Base-by-base conservation (phyloP, 2,888 invertebrate species). In the Mechanitis mazaeus region DNA sequence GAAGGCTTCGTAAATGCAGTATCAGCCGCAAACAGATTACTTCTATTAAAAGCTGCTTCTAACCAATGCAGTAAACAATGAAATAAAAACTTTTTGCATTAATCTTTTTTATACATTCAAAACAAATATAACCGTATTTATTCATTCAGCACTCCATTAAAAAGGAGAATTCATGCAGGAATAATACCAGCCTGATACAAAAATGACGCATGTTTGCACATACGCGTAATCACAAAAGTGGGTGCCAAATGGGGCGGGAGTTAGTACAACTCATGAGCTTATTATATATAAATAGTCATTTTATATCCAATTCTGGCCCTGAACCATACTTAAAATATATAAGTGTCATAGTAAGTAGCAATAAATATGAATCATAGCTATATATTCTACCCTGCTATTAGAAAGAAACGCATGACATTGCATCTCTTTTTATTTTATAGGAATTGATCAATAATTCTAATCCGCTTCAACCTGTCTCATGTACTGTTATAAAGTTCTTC, bases 1-100 rank as follows among this genome's bases (percentile, higher is more conserved):
- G 69, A 66, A 72, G 70, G 54, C 63, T n/a, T 35, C 60, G 71
- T 74, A 73, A 72, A 69, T 69, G 72, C 71, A 71, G 72, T 68
- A 78, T 74, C 72, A 62, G 66, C 72, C 68, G 20, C 20, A 20
- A 20, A 20, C 20, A 20, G 20, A 20, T 20, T 20, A 20, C 20
- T 20, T 20, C 20, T 20, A 20, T 20, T 20, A 20, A 20, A 20
- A 20, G 20, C 20, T 20, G 20, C 20, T 20, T 20, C 20, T 20
- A 20, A 20, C 20, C 20, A 20, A 20, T 20, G 20, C 20, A 20
- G 20, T 20, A 20, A 20, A 20, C 20, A 20, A 20, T 20, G 20
- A 20, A 20, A 20, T 20, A 20, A 20, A 20, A 20, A 20, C 20
- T 20, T 20, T 20, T 20, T 20, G 20, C 20, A 20, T 20, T 20